Conservation (phyloP, 2,797 vertebrate species). For the Spinibarbus caldwelli region DNA sequence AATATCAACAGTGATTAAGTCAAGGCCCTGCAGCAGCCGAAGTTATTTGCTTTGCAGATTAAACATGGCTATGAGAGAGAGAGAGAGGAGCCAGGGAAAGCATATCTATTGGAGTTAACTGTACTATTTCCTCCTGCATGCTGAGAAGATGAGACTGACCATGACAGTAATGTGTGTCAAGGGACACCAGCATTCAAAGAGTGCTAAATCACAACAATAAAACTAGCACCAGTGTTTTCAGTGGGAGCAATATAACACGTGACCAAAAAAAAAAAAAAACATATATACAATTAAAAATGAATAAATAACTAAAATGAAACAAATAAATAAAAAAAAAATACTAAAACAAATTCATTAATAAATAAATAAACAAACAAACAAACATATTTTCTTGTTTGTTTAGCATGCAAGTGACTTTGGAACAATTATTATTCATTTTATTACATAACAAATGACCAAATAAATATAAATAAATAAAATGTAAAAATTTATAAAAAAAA, state of each 20-base stretch:
- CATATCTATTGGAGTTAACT: constrained; percentile 40
- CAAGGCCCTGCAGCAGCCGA: constrained; percentile 52
- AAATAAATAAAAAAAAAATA: not conserved
- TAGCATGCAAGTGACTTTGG: not conserved
- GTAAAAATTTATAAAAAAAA: too few species aligned
- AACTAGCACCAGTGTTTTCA: not conserved
- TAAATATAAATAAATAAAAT: too few species aligned
- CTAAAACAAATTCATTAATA: not conserved
- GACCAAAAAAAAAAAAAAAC: not conserved
- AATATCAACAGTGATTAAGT: constrained; percentile 65
- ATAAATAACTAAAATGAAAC: too few species aligned
- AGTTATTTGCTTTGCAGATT: constrained; percentile 62
- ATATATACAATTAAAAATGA: not conserved
- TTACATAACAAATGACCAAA: too few species aligned
- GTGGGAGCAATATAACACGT: not conserved
- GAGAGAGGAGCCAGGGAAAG: constrained; percentile 9
- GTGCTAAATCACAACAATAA: constrained; percentile 30
- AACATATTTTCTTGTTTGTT: too few species aligned
- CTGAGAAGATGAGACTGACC: constrained; percentile 37
- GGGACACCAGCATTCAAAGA: constrained; percentile 25
- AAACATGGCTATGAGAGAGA: constrained; percentile 50
- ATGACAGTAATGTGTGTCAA: constrained; percentile 36
- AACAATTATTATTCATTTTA: not conserved
- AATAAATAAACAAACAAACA: not conserved
- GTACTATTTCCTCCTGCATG: constrained; percentile 10